These are phyloP conservation scores for Xiphydria camelus DNA, from an alignment of 2,888 invertebrate genomes.

Conservation along the genomic window DNA sequence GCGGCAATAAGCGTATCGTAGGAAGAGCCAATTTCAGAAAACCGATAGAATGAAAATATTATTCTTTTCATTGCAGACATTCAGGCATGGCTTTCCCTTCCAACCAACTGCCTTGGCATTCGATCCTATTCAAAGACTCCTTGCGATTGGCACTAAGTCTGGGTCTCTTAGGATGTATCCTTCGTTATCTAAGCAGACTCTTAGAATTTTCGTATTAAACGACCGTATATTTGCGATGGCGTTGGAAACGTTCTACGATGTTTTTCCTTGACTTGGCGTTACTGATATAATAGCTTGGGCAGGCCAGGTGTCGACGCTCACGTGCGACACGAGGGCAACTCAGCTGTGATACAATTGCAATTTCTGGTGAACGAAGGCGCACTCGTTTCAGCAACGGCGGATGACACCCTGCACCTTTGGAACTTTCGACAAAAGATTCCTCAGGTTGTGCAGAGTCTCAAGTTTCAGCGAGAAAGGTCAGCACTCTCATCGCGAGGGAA, in stretches of 20 bases:
- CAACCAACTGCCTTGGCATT: slow-evolving; percentile 96
- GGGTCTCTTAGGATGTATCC: slow-evolving; percentile 97
- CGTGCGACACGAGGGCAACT: slow-evolving; percentile 79
- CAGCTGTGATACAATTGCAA: slow-evolving; percentile 85
- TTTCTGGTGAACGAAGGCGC: slow-evolving; percentile 98
- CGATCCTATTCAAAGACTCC: slow-evolving; percentile 95
- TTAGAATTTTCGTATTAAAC: not conserved
- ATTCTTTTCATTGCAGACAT: slow-evolving; percentile 75
- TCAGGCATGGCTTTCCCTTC: slow-evolving; percentile 98
- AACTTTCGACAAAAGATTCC: slow-evolving; percentile 93
- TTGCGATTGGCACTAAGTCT: slow-evolving; percentile 95
- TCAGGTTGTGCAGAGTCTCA: slow-evolving; percentile 93
- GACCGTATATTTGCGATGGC: slow-evolving; percentile 13
- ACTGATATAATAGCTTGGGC: slow-evolving; percentile 73
- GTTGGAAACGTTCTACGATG: not conserved
- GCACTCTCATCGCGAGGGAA: slow-evolving; percentile 28
- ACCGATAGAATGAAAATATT: not conserved
- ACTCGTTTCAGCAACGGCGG: slow-evolving; percentile 91
- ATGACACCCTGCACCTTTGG: slow-evolving; percentile 97
- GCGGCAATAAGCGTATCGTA: too few relatives aligned
- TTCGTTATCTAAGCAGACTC: slow-evolving; percentile 60
- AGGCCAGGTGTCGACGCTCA: slow-evolving; percentile 96
- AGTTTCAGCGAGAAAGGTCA: slow-evolving; percentile 95
- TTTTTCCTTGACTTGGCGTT: slow-evolving; percentile 53
- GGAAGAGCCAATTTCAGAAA: too few relatives aligned